Conservation (phyloP, 2,888 invertebrate species). For the Hemaris fuciformis region DNA sequence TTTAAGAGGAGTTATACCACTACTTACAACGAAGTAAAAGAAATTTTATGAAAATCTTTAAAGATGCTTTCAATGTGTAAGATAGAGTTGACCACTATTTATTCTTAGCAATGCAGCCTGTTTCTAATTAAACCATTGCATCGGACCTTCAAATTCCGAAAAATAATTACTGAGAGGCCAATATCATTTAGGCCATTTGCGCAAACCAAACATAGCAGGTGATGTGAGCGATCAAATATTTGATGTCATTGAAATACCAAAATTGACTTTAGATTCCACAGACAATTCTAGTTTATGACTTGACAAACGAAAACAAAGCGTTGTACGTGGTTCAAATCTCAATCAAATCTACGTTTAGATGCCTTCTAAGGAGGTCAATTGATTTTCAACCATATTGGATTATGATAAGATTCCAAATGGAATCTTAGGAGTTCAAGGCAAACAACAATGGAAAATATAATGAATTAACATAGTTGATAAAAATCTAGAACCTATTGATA, state of each 20-base stretch:
- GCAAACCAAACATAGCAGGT: not conserved
- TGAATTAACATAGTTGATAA: constrained; percentile 6
- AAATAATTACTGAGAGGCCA: not conserved
- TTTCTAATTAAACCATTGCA: not conserved
- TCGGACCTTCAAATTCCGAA: not conserved
- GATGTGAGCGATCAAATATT: not conserved
- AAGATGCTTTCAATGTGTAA: too few relatives aligned
- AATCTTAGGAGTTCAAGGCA: constrained; percentile 11
- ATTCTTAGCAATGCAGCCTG: too few relatives aligned
- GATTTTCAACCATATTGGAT: not conserved
- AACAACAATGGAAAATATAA: constrained; percentile 18
- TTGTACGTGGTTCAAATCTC: constrained; percentile 17
- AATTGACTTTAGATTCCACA: constrained; percentile 5
- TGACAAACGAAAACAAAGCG: constrained; percentile 17
- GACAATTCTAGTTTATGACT: constrained; percentile 18
- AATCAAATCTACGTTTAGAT: constrained; percentile 3
- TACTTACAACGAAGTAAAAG: too few relatives aligned
- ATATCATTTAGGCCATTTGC: not conserved
- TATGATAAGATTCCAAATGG: not conserved
- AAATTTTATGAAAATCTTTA: too few relatives aligned
- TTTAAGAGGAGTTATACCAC: too few relatives aligned
- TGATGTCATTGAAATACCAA: constrained; percentile 4
- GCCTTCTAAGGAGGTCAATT: not conserved
- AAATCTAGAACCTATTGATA: not conserved
- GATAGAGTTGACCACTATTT: too few relatives aligned